Evolutionary conservation across 2,888 invertebrate genomes (phyloP), one percentile per base, ranked within the genome.

Genomic region (Diarsia brunnea): DNA sequence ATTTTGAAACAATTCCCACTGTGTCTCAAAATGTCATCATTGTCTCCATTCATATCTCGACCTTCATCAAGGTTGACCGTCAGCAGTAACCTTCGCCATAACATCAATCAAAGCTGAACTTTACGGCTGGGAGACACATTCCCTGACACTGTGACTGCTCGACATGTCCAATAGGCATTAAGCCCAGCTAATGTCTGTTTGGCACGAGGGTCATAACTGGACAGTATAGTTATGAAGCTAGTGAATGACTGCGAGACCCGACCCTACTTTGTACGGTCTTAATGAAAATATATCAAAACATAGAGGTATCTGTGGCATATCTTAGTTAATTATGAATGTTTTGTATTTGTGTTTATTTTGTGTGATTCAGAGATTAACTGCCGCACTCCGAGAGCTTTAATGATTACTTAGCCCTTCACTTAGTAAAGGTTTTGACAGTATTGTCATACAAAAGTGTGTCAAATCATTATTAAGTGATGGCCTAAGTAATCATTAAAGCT

Each of bases 71-170:
- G n/a, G 79, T 64, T 64, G 38, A 21, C 71, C 31, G 69, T 74
- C 75, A 73, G 63, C 47, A 19, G 24, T 27, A 69, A 69, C 78
- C 76, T 70, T 70, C 58, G 55, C 21, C 63, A n/a, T 47, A 31
- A 73, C 78, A 84, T 84, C 78, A 79, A 84, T 86, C 85, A 83
- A 76, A 79, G 16, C 47, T 55, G 51, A 72, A 75, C 38, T 53
- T 69, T 45, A 38, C 38, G 60, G 24, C 69, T 70, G 55, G 60
- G 75, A 77, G 66, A 76, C 75, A 80, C 73, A 72, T 73, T 58
- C 69, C 49, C 73, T 60, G 61, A 77, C 66, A 51, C 10, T 64
- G 12, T 51, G 45, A 43, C 58, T 21, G 45, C 21, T 16, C 10
- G 21, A 63, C 66, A 64, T 81, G 67, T 74, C 51, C 58, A 47